A percentile compares a stretch with the other conserved stretches of the same genome.
These are phyloP conservation scores for Drosophila setifemur DNA, from an alignment of 1,140 invertebrate species.

Conservation along the genomic window DNA sequence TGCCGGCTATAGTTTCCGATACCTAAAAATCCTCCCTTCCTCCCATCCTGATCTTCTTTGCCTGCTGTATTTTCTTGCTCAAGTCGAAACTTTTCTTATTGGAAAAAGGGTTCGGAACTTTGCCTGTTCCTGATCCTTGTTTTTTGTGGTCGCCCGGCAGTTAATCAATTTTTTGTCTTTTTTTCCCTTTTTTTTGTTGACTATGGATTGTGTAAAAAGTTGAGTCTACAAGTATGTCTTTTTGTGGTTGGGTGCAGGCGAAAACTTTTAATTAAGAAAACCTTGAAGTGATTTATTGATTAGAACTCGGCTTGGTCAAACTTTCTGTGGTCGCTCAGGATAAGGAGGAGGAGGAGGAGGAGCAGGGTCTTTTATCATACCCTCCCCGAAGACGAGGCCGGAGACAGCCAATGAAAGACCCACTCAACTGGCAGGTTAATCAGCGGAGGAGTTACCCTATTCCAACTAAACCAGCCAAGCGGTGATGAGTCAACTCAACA, in stretches of 20 bases:
- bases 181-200: conserved; percentile 39
- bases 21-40: neutral
- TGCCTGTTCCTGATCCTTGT: conserved; percentile 32
- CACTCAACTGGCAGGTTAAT: conserved; percentile 49
- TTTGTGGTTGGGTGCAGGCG: conserved; percentile 61
- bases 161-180: conserved; percentile 74
- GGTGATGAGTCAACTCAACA: conserved; percentile 42
- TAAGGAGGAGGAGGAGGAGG: neutral
- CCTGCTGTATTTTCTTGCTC: conserved; percentile 66
- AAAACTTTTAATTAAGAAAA: conserved; percentile 82
- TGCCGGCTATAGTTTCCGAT: conserved; percentile 19
- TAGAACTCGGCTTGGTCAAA: conserved; percentile 51
- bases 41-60: conserved; percentile 11
- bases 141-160: conserved; percentile 67
- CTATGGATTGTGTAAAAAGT: conserved; percentile 42
- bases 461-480: conserved; percentile 49
- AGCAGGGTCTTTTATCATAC: neutral
- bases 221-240: conserved; percentile 42
- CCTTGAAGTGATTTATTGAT: conserved; percentile 82
- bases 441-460: no score
- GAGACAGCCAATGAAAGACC: conserved; percentile 2
- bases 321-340: conserved; percentile 32
- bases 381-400: neutral
- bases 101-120: conserved; percentile 54
- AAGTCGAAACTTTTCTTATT: conserved; percentile 72